phyloP scores from a whole-genome alignment of 2,888 invertebrate species.

The Anorthoa munda region DNA sequence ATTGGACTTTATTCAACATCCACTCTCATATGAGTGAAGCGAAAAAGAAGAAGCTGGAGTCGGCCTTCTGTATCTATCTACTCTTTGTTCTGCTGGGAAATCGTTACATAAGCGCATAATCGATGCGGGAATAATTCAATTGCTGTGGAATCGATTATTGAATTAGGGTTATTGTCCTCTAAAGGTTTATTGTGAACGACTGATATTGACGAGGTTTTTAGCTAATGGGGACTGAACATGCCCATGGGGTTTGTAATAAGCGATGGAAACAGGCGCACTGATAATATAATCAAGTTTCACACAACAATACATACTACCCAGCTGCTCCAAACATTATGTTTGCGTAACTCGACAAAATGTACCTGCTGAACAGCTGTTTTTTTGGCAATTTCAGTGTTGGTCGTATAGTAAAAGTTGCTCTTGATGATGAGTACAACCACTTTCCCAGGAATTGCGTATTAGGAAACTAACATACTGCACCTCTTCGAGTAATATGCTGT shows the following conservation, averaged over 20 bases:
- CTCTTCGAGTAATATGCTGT: too few relatives aligned
- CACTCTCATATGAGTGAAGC: too few relatives aligned
- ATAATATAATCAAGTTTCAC: neutral
- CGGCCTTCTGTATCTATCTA: slow-evolving; percentile 9
- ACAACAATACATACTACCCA: too few relatives aligned
- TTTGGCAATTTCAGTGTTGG: too few relatives aligned
- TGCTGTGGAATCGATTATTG: slow-evolving; percentile 50
- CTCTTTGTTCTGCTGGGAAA: slow-evolving; percentile 29
- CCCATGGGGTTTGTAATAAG: neutral
- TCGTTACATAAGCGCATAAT: slow-evolving; percentile 49
- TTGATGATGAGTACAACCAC: too few relatives aligned
- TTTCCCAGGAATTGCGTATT: too few relatives aligned
- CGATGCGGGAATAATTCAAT: slow-evolving; percentile 58
- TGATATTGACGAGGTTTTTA: slow-evolving; percentile 22
- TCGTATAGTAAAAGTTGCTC: too few relatives aligned
- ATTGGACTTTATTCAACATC: neutral
- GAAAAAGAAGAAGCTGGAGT: neutral
- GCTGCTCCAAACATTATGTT: too few relatives aligned
- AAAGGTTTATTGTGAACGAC: slow-evolving; percentile 8
- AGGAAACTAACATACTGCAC: too few relatives aligned
- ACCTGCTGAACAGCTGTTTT: too few relatives aligned
- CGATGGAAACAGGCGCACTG: neutral
- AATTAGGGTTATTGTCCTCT: slow-evolving; percentile 47
- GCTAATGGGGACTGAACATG: neutral
- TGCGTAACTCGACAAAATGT: too few relatives aligned